Conservation (phyloP, 2,113 vertebrate genomes). For the Corythornis vintsioides region DNA sequence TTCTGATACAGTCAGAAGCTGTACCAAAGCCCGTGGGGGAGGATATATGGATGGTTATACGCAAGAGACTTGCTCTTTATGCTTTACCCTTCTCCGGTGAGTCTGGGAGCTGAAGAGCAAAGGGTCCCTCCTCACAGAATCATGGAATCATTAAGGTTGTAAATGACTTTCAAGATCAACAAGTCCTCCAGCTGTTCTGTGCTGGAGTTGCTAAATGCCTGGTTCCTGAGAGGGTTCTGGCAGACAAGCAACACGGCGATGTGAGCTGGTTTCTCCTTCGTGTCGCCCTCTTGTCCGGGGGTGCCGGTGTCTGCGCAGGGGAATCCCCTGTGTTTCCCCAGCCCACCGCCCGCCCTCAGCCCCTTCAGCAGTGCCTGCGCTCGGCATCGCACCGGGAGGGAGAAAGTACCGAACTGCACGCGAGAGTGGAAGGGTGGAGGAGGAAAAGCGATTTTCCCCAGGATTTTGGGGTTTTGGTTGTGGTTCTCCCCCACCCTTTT, state of each 20-base stretch:
- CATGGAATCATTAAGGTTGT: too few species aligned
- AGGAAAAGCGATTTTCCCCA: neutral
- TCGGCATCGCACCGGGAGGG: neutral
- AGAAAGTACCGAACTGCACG: neutral
- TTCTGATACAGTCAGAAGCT: neutral
- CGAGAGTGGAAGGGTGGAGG: neutral
- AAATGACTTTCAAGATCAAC: too few species aligned
- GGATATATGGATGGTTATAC: neutral
- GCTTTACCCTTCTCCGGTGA: neutral
- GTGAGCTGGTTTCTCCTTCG: neutral
- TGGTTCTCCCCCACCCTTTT: neutral
- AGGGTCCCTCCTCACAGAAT: neutral
- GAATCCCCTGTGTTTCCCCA: neutral
- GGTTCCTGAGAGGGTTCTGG: fast-evolving
- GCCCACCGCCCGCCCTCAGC: fast-evolving
- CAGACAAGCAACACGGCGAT: fast-evolving
- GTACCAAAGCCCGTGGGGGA: neutral
- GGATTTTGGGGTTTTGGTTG: neutral
- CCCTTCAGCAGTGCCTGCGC: fast-evolving
- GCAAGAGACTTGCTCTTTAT: neutral
- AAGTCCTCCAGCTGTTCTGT: neutral
- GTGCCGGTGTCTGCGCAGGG: neutral
- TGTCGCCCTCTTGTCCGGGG: neutral
- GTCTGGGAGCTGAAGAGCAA: neutral
- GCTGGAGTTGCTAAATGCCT: neutral